Evolutionary conservation across 2,888 invertebrate species (phyloP), one percentile per base, ranked within the genome.

Genomic region (Dermolepida albohirtum): DNA sequence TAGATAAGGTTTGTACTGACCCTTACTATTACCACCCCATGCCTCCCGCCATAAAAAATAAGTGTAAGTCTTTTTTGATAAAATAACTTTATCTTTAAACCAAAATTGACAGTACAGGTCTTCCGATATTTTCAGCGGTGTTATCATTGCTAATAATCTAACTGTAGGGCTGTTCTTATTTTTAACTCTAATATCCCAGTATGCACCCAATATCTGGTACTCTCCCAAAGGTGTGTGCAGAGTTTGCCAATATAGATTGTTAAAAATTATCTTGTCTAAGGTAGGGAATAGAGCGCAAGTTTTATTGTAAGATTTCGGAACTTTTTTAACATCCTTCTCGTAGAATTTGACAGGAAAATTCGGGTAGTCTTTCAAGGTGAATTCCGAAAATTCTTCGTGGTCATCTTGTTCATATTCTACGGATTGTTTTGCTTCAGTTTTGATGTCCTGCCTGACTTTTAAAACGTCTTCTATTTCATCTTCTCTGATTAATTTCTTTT

Each of bases 21-120:
- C 90, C 82, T 93, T 91, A 78, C 91, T 90, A 83, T 93, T 92
- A 83, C 94, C 94, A 69, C 94, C 94, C 95, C 95, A 95, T 95
- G 95, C 96, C 83, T 95, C 95, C 76, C 90, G 93, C 96, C 96
- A 96, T 75, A 96, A 93, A 82, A 96, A 95, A 81, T 95, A 95
- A 85, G 95, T 95, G 83, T 95, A 95, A 74, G 93, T 89, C 17
- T 90, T 92, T 79, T 92, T 91, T 14, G 93, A 90, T 22, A 94
- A 88, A 29, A 91, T 91, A 0, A 95, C 94, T 76, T 92, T 93
- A 73, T 89, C 90, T 75, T 90, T 91, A 84, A 92, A 96, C 96
- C 95, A 96, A 74, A 96, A 88, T 82, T 94, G 96, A 82, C 95
- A 96, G 83, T 89, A 92, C 10, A 93, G 94, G 75, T 89, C 88